Conservation (phyloP, 2,113 vertebrate species). For the Trichomycterus rosablanca region DNA sequence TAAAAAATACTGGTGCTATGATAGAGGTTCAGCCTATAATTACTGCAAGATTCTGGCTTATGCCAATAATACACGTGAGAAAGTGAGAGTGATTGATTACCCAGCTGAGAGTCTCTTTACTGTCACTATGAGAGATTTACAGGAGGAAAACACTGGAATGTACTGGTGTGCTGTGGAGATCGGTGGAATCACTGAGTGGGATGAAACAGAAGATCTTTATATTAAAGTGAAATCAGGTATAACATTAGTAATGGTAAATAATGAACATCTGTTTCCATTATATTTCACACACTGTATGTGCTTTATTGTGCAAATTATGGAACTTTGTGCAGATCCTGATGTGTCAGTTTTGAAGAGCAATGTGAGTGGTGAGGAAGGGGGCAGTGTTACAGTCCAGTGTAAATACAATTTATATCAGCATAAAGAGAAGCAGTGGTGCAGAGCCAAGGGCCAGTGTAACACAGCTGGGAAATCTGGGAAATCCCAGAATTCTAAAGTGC, state of each 20-base stretch:
- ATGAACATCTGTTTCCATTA: not conserved
- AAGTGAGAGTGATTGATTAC: slow-evolving; percentile 26
- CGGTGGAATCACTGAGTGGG: rapidly evolving
- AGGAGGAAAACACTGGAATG: not conserved
- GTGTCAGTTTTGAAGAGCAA: slow-evolving; percentile 22
- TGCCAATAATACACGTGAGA: not conserved
- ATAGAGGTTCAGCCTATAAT: rapidly evolving
- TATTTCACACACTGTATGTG: not conserved
- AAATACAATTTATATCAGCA: slow-evolving; percentile 23
- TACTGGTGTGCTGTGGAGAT: slow-evolving; percentile 28
- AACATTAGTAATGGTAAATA: not conserved
- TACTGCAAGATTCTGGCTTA: not conserved
- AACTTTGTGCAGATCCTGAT: slow-evolving; percentile 29
- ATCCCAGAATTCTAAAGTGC: slow-evolving; percentile 10
- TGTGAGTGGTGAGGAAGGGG: slow-evolving; percentile 26
- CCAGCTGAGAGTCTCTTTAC: slow-evolving; percentile 30
- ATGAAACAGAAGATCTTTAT: not conserved
- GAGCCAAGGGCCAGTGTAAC: not conserved
- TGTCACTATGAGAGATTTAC: slow-evolving; percentile 12
- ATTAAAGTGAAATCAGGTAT: slow-evolving; percentile 27
- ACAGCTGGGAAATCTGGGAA: not conserved
- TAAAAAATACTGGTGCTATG: slow-evolving; percentile 35
- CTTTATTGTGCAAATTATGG: too few species aligned
- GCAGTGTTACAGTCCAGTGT: slow-evolving; percentile 36
- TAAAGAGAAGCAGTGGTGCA: slow-evolving; percentile 29